Percentiles rank a stretch among this genome's conserved stretches.
These are phyloP conservation scores for Archips crataeganus DNA, from an alignment of 2,888 invertebrate species.

Conservation along the genomic window DNA sequence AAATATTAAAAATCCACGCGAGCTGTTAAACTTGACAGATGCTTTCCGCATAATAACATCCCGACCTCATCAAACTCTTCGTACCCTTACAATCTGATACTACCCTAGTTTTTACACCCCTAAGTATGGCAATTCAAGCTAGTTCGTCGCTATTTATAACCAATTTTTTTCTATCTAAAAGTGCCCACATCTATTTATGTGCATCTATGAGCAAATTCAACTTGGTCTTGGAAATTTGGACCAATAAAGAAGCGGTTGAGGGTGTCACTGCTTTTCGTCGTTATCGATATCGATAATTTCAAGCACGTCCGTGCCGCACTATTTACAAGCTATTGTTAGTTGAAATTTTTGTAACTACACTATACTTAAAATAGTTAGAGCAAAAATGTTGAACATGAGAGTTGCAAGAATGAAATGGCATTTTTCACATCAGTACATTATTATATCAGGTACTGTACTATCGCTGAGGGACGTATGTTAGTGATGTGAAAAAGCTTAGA, in stretches of 20 bases:
- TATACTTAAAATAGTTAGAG: conserved; percentile 51
- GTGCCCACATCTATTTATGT: conserved; percentile 74
- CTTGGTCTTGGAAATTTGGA: conserved; percentile 69
- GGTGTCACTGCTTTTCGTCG: conserved; percentile 55
- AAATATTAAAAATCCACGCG: neutral
- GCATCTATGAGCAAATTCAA: conserved; percentile 79
- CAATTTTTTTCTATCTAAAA: conserved; percentile 67
- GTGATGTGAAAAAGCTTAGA: conserved; percentile 60
- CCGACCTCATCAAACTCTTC: conserved; percentile 8
- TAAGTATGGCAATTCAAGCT: conserved; percentile 75
- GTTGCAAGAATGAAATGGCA: conserved; percentile 60
- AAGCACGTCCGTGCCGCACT: conserved; percentile 55
- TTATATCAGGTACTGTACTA: conserved; percentile 47
- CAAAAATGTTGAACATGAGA: conserved; percentile 62
- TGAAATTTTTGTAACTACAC: conserved; percentile 42
- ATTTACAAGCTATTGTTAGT: conserved; percentile 46
- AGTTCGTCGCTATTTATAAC: conserved; percentile 55
- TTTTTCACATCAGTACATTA: conserved; percentile 62
- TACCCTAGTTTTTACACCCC: conserved; percentile 49
- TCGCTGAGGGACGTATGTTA: conserved; percentile 44
- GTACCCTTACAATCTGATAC: conserved; percentile 19
- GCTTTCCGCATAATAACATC: neutral
- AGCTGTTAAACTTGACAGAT: conserved; percentile 7
- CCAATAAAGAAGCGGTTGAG: conserved; percentile 58
- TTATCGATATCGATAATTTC: conserved; percentile 43